Evolutionary conservation across 2,113 vertebrate species (phyloP), one percentile per base, ranked within the genome.

Genomic region (Protobothrops mucrosquamatus): DNA sequence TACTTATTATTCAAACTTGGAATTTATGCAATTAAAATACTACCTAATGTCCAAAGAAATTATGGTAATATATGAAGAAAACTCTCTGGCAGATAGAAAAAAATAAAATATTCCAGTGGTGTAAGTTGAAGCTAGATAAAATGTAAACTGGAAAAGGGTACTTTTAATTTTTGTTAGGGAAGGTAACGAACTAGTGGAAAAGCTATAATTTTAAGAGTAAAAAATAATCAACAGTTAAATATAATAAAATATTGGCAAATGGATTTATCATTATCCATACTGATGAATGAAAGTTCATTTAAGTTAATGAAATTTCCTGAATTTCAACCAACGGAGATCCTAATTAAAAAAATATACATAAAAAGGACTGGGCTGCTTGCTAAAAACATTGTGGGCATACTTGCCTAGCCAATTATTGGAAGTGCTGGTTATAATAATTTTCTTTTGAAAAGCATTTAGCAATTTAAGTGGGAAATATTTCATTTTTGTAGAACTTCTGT

Each of bases 401-500:
- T 43, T 26, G 56, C 8, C 48, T 56, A 90, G 7, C 29, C 56
- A 34, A 22, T 86, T 56, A 54, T 12, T 52, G 74, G 15, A 46
- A 87, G 23, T 61, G 46, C 55, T 51, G 29, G 14, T 89, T 95
- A 59, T 93, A 95, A 93, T 23, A 52, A 81, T 95, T 88, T 92
- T 90, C 92, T 95, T 93, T 90, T 91, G 94, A 86, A 87, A 95
- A 96, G 87, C 90, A 95, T 93, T 74, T 95, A 94, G 92, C 88
- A 91, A 92, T 90, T 94, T 94, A 92, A 87, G 93, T 95, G 88
- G 96, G 81, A 0, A 87, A 55, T 88, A 95, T 92, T 94, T 96
- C 95, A 95, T 2, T 89, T 96, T 39, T 92, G 93, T 93, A 96
- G 95, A 96, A 95, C 96, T 97, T 97, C 96, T 94, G 23, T 52